These are phyloP conservation scores for Emmelina monodactyla DNA, from an alignment of 2,888 invertebrate species.

Conservation along the genomic window DNA sequence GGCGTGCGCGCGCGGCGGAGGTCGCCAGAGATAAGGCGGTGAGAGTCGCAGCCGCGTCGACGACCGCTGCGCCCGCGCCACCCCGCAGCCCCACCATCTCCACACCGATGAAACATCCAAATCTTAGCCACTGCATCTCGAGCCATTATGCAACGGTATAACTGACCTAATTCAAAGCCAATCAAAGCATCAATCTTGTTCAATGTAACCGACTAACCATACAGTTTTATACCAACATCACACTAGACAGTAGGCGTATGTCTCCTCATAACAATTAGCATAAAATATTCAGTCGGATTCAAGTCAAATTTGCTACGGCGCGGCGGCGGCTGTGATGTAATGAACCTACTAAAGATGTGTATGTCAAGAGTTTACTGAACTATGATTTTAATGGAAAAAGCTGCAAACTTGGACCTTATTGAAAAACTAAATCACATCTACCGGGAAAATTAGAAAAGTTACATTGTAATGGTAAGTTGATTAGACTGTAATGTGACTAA, in stretches of 20 bases:
- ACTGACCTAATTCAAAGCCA: conserved; percentile 35
- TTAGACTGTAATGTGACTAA: not conserved
- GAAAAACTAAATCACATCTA: not conserved
- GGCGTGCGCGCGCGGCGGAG: conserved; percentile 61
- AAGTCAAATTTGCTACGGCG: conserved; percentile 35
- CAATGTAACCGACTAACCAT: not conserved
- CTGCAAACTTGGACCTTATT: not conserved
- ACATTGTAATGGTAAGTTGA: not conserved
- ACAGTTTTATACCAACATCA: not conserved
- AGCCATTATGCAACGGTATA: conserved; percentile 53
- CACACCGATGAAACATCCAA: conserved; percentile 47
- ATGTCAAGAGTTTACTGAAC: not conserved
- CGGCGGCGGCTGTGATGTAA: conserved; percentile 42
- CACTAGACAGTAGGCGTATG: not conserved
- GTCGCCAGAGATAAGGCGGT: conserved; percentile 65
- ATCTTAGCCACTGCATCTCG: conserved; percentile 51
- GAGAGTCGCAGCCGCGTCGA: conserved; percentile 54
- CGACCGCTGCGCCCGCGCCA: conserved; percentile 26
- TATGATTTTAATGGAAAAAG: not conserved
- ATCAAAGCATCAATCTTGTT: not conserved
- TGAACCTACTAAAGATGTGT: not conserved
- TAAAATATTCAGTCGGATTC: conserved; percentile 49
- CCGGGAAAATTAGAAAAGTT: not conserved
- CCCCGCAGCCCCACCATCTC: conserved; percentile 35
- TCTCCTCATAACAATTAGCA: conserved; percentile 30